These are phyloP conservation scores for Theristicus caerulescens DNA, from an alignment of 2,113 vertebrate genomes.

Conservation along the genomic window DNA sequence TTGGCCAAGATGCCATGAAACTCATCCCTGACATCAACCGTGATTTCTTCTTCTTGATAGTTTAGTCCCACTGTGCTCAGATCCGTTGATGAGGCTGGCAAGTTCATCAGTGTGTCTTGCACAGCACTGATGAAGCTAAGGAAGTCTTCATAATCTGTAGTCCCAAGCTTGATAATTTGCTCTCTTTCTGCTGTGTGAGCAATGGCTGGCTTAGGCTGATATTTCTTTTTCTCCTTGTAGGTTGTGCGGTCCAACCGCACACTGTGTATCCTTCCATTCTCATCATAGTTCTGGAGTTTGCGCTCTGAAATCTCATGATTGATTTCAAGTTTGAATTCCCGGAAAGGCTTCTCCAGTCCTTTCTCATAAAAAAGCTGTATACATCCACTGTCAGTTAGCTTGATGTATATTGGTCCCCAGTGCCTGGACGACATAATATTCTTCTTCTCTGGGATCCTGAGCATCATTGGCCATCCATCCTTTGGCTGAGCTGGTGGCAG, in stretches of 20 bases:
- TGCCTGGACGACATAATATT: slow-evolving; percentile 95
- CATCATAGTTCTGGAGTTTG: slow-evolving; percentile 86
- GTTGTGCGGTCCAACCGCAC: slow-evolving; percentile 82
- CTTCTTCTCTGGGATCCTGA: slow-evolving; percentile 92
- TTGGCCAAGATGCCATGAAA: slow-evolving; percentile 83
- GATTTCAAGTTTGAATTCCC: slow-evolving; percentile 82
- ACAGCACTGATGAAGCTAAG: slow-evolving; percentile 81
- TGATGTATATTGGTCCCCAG: slow-evolving; percentile 90
- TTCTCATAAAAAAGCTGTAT: slow-evolving; percentile 88
- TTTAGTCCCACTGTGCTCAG: slow-evolving; percentile 76
- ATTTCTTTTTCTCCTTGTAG: slow-evolving; percentile 88
- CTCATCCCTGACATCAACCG: slow-evolving; percentile 84
- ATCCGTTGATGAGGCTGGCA: slow-evolving; percentile 75
- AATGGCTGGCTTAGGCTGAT: slow-evolving; percentile 84
- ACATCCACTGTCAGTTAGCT: slow-evolving; percentile 72
- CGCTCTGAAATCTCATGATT: slow-evolving; percentile 85
- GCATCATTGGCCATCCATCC: slow-evolving; percentile 90
- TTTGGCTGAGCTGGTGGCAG: slow-evolving; percentile 65
- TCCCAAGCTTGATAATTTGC: slow-evolving; percentile 87
- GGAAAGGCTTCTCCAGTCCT: slow-evolving; percentile 87
- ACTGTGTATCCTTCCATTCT: slow-evolving; percentile 86
- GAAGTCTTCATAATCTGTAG: slow-evolving; percentile 84
- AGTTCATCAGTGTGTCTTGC: slow-evolving; percentile 77
- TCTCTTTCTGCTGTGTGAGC: slow-evolving; percentile 81
- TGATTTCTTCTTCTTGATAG: slow-evolving; percentile 86